phyloP scores from a whole-genome alignment of 2,888 invertebrate genomes.

The Leptarthrus brevirostris region DNA sequence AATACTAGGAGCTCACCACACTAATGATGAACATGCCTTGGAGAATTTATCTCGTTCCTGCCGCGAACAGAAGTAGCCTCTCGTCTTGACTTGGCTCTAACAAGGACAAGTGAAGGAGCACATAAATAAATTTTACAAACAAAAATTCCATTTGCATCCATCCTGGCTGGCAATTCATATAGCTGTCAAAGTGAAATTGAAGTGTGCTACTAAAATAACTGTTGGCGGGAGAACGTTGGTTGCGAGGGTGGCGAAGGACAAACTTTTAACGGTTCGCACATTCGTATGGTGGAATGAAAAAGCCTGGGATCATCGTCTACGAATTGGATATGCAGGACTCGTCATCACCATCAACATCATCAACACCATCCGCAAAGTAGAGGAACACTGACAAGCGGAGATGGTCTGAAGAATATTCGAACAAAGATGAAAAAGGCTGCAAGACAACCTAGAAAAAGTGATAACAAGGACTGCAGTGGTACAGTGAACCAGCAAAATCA shows the following conservation, averaged over 20 bases:
- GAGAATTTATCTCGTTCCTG: background rate
- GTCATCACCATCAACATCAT: constrained; percentile 53
- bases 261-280: constrained; percentile 47
- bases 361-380: constrained; percentile 51
- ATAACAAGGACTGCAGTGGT: constrained; percentile 44
- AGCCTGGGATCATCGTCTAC: constrained; percentile 40
- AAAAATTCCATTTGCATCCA: constrained; percentile 52
- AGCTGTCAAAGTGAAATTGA: constrained; percentile 53
- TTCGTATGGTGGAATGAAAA: background rate
- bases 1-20: constrained; percentile 25
- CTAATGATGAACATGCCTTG: constrained; percentile 37
- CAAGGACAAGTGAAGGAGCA: constrained; percentile 42
- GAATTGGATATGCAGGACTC: constrained; percentile 54
- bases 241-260: constrained; percentile 13
- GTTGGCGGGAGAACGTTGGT: background rate
- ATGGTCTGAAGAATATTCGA: constrained; percentile 27
- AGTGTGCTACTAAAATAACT: constrained; percentile 48
- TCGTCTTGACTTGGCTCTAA: constrained; percentile 12
- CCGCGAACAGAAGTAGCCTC: constrained; percentile 25
- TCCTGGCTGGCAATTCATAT: constrained; percentile 52
- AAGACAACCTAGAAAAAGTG: constrained; percentile 39
- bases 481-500: constrained; percentile 45
- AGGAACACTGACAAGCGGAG: constrained; percentile 4
- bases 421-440: constrained; percentile 45
- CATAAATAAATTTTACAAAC: constrained; percentile 47